phyloP scores from a whole-genome alignment of 2,797 vertebrate genomes.

The Garrulus glandarius region DNA sequence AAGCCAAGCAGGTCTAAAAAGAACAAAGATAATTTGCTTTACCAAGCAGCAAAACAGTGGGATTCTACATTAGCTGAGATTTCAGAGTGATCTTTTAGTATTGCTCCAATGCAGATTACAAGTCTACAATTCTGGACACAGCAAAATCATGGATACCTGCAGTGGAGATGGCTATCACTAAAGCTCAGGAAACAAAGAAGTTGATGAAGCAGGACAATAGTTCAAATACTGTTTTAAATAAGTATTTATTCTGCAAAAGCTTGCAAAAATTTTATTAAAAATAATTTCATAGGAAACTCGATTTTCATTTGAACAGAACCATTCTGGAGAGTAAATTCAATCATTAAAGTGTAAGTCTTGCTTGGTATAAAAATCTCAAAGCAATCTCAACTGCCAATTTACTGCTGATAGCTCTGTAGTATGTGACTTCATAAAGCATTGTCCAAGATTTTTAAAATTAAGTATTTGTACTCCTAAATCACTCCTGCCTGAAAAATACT shows the following conservation, averaged over 20 bases:
- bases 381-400: background rate
- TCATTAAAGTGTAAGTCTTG: background rate
- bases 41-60: background rate
- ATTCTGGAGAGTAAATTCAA: background rate
- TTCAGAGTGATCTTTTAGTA: background rate
- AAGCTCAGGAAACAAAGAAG: background rate
- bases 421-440: background rate
- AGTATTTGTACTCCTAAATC: constrained; percentile 1
- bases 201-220: background rate
- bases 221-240: background rate
- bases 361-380: background rate
- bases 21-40: background rate
- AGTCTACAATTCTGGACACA: background rate
- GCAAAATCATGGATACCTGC: background rate
- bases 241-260: background rate
- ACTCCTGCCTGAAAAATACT: background rate
- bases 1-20: background rate
- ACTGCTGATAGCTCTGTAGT: background rate
- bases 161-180: background rate
- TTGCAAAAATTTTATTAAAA: background rate
- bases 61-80: background rate
- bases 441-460: background rate
- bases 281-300: background rate
- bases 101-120: background rate
- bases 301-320: background rate